Percentiles rank a stretch among this genome's conserved stretches.
These are phyloP conservation scores for Pammene aurita DNA, from an alignment of 2,888 invertebrate genomes.

Conservation along the genomic window DNA sequence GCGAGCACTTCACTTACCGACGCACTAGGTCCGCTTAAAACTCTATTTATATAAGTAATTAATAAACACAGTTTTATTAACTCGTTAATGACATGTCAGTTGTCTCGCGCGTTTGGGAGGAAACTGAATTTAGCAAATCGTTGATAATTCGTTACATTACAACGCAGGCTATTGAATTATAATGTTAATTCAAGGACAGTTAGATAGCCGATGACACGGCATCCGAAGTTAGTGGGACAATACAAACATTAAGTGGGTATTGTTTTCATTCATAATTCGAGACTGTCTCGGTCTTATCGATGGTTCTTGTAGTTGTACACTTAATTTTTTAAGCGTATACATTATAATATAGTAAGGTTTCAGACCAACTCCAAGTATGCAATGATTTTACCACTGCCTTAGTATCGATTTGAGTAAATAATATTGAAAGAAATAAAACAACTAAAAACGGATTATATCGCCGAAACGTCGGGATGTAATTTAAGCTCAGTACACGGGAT, in stretches of 20 bases:
- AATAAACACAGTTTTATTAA: conserved; percentile 3
- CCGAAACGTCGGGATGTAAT: too few relatives aligned
- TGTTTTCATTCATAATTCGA: conserved; percentile 27
- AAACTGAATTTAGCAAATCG: conserved; percentile 54
- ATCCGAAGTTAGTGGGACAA: conserved; percentile 27
- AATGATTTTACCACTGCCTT: too few relatives aligned
- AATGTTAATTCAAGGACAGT: conserved; percentile 62
- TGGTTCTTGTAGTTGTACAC: neutral
- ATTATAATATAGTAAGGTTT: too few relatives aligned
- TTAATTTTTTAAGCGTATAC: neutral
- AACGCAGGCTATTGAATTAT: conserved; percentile 54
- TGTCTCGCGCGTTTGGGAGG: conserved; percentile 48
- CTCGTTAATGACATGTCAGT: conserved; percentile 41
- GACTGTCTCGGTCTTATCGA: neutral
- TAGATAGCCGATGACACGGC: conserved; percentile 37
- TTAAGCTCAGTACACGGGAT: too few relatives aligned
- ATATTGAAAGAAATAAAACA: too few relatives aligned
- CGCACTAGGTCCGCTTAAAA: conserved; percentile 33
- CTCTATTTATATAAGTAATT: conserved; percentile 19
- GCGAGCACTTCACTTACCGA: conserved; percentile 43
- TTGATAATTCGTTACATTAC: conserved; percentile 49
- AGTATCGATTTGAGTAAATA: too few relatives aligned
- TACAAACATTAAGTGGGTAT: conserved; percentile 23
- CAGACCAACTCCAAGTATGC: too few relatives aligned
- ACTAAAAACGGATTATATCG: too few relatives aligned